Evolutionary conservation across 2,113 vertebrate genomes (phyloP).

Genomic region (Furnarius figulus): DNA sequence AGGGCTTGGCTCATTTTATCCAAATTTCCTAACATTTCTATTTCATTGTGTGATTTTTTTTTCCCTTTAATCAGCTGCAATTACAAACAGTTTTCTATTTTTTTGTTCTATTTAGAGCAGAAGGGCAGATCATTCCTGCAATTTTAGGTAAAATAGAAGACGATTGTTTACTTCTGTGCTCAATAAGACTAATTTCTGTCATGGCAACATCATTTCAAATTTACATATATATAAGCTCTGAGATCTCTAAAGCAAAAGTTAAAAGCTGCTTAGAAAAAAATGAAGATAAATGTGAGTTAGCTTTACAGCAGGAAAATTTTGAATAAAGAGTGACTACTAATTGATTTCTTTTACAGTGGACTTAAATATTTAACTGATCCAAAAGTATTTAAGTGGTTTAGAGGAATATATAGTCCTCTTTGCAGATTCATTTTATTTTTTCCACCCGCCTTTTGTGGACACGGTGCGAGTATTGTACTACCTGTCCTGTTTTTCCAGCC

Average conservation of each 20-base stretch:
- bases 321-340: background rate
- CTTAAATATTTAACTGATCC: background rate
- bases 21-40: background rate
- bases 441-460: background rate
- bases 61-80: background rate
- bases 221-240: too few relatives aligned
- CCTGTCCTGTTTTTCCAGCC: background rate
- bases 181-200: background rate
- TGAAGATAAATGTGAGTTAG: background rate
- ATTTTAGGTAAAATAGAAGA: background rate
- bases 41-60: background rate
- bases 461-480: background rate
- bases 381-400: background rate
- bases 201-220: background rate
- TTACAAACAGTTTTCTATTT: background rate
- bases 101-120: background rate
- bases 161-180: background rate
- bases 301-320: background rate
- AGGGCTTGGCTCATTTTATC: background rate
- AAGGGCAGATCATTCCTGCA: background rate
- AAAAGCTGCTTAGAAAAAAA: background rate
- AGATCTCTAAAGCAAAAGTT: background rate
- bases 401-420: background rate
- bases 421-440: background rate
- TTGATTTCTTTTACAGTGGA: background rate